Base-by-base conservation (phyloP, 2,888 invertebrate species). In the Xestia rhomboidea region DNA sequence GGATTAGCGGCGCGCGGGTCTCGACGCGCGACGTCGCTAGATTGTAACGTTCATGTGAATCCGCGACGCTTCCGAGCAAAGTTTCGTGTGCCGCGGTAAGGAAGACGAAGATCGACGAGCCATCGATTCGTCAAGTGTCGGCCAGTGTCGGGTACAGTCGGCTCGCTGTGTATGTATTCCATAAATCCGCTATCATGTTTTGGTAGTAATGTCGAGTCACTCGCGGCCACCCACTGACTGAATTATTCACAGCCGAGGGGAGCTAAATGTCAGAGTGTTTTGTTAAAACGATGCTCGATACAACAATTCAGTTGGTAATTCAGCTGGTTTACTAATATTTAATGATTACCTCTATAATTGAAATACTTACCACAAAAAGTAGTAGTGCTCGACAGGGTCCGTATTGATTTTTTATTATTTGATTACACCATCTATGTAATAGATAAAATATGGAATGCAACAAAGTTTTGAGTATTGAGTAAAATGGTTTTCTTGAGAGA, bases 171-270 rank as follows among this genome's bases (percentile, higher is more conserved):
- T 49, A 41, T 49, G 30, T 60, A 60, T 60, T 21, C 41, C 49
- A 27, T 44, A 51, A 83, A 38, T 44, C 79, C 60, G 38, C 5
- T 64, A 51, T 62, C 78, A 46, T 78, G 44, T 79, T 46, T 44
- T 21, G 46, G 60, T 13, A 34, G 34, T 30, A 62, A 13, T 4
- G 41, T 41, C 8, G 41, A 21, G 49, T 49, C 63, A 41, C 24
- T 63, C 49, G 38, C 34, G 27, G 27, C 73, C 46, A 2, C 62
- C 34, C 21, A 6, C 4, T 10, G 21, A 41, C 27, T 80, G 10
- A 68, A 73, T 81, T 84, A 81, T 84, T 80, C 4, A 84, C 62
- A 34, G 30, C 21, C 10, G 34, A 49, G n/a, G 68, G 64, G 41
- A 83, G 41, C 27, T 83, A 63, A 62, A 79, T 68, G 71, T 60